Base-by-base conservation (phyloP, 2,888 invertebrate genomes). In the Amphiduros pacificus region DNA sequence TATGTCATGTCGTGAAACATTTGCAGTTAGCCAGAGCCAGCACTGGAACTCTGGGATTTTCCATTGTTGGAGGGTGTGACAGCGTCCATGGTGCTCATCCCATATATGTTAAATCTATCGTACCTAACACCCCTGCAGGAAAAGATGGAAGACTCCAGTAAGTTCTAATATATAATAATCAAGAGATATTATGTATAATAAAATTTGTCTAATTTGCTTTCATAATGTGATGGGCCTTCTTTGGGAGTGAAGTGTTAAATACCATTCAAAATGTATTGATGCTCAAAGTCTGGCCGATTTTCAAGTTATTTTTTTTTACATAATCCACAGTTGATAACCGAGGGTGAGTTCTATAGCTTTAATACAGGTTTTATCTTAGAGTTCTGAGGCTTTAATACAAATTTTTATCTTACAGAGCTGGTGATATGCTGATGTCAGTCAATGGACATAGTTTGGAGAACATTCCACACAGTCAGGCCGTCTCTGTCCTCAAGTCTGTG, bases 1-100 rank as follows among this genome's bases (percentile, higher is more conserved):
- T n/a, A n/a, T 82, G 83, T 68, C 82, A 84, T 63, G 73, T 77
- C 36, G 73, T 81, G 24, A 81, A 80, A 66, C 79, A 80, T 9
- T 80, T 84, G 29, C 75, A 78, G n/a, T 68, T 84, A 48, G 74
- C 80, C 56, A 71, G 82, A 9, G 77, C 78, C 60, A 75, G 77
- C 0, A 75, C 72, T 24, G 82, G 83, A 31, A 81, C 81, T 67
- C 74, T 84, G 49, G 85, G 85, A 2, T 85, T 85, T 74, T 83
- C 83, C 32, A 81, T 85, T 63, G 84, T 84, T 4, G 85, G 85
- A 31, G 85, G 85, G 20, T 72, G 74, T 62, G 83, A 84, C 68
- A 80, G 80, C 55, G 73, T 77, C 53, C 75, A 80, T 53, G 83
- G 82, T 40, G 75, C 78, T 56, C 80, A 84, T 65, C 82, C 84